Base-by-base conservation (phyloP, 2,113 vertebrate genomes). In the Oncorhynchus kisutch region DNA sequence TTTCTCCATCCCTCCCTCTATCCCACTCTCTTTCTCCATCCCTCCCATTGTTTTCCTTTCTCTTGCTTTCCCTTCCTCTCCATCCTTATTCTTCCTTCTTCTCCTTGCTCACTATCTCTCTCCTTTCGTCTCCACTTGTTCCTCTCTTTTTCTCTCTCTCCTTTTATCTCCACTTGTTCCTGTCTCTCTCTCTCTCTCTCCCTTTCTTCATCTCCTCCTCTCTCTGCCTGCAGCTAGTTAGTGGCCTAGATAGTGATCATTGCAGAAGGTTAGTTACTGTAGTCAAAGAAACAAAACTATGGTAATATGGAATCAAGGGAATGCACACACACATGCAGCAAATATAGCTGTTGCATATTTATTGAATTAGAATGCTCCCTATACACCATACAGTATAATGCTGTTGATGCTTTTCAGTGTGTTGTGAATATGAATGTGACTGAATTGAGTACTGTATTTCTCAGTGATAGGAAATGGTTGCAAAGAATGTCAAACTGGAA, bases 161-260 rank as follows among this genome's bases (percentile, higher is more conserved):
- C 34, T 18, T 13, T n/a, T 0, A 2, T 25, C 60, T 64, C 16
- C 16, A 12, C 16, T 9, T n/a, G 16, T 24, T 22, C 2, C 22
- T 11, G 8, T n/a, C 59, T n/a, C 34, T 22, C 70, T 31, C 4
- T 5, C 5, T 31, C 5, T 3, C 27, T 3, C 27, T 27, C 27
- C 34, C 34, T 34, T 7, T 34, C 6, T 34, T 34, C 6, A 7
- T 49, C 70, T 72, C 51, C 24, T 25, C 76, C 67, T 74, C 62
- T 74, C 67, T 79, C 80, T 78, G 90, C 91, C 91, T 34, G 72
- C 70, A 92, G 92, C 88, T 72, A 90, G 71, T 75, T 79, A 80
- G 70, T 91, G 91, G 74, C 92, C 91, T 91, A 92, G 84, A 89
- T 93, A 71, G 12, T 22, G 86, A 83, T 68, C 48, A 49, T 62